Evolutionary conservation across 2,888 invertebrate genomes (phyloP), one percentile per base, ranked within the genome.

Genomic region (Tetragonisca angustula): DNA sequence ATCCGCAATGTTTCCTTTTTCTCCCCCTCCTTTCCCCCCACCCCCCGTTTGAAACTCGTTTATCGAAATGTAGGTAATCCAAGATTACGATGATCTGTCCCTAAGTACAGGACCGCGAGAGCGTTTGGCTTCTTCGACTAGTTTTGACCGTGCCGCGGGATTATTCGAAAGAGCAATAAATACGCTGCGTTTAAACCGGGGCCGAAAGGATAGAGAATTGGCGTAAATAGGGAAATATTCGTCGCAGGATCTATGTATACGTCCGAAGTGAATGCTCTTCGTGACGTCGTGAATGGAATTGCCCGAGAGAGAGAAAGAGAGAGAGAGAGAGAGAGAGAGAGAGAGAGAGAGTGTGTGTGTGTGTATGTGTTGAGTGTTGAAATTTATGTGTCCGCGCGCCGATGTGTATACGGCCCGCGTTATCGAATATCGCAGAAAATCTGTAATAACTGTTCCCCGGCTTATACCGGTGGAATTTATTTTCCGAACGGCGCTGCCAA

Each of bases 61-160:
- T 81, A 83, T 87, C 88, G 79, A 83, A 86, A 84, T 77, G 79
- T 72, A 86, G 82, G 86, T 83, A 81, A 84, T 84, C 84, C 80
- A 69, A 84, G 84, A 88, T 86, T 88, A 88, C 86, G 82, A 82
- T 78, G 86, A 84, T 82, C 84, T 76, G 79, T 64, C 43, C 43
- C 64, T 69, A 64, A 36, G 76, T 77, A 71, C 64, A 13, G 67
- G 59, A 6, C 52, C 17, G 49, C 32, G 56, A 56, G 61, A 50
- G 67, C 65, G n/a, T 54, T 67, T 54, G 15, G 27, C 68, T 36
- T 70, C 72, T 72, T 54, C 49, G 32, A 36, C 17, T 36, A 19
- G 19, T 67, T 61, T 73, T 78, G 19, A 21, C 62, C 76, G 68
- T 69, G 43, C 74, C 54, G 69, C 71, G 32, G 85, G 87, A 87